These are phyloP conservation scores for Tetramorium parvispinum DNA, from an alignment of 1,140 invertebrate genomes.

Conservation along the genomic window DNA sequence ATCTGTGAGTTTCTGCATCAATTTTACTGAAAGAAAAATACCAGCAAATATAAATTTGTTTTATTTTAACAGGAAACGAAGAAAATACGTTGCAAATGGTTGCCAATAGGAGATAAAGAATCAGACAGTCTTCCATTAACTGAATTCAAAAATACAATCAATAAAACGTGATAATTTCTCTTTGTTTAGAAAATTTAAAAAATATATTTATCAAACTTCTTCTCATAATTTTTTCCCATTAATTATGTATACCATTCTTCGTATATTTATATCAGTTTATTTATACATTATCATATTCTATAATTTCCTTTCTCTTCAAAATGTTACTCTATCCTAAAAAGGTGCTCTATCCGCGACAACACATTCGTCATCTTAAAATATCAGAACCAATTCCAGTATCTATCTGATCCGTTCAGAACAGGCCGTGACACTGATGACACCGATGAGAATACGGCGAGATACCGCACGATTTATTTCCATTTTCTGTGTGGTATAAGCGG, in stretches of 20 bases:
- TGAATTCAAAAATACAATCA: slow-evolving; percentile 10
- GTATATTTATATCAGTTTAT: neutral
- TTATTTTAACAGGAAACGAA: slow-evolving; percentile 46
- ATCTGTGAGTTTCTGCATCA: slow-evolving; percentile 60
- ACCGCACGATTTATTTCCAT: slow-evolving; percentile 69
- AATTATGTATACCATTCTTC: neutral
- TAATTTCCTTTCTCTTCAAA: neutral
- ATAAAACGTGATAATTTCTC: neutral
- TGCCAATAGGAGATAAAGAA: slow-evolving; percentile 55
- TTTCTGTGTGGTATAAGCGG: slow-evolving; percentile 47
- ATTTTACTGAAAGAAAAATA: neutral
- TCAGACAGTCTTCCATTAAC: slow-evolving; percentile 71
- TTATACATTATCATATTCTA: neutral
- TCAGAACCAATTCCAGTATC: slow-evolving; percentile 18
- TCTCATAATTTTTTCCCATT: neutral
- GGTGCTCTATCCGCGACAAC: neutral
- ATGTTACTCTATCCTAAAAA: no score
- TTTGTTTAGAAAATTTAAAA: neutral
- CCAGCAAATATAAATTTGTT: slow-evolving; percentile 16
- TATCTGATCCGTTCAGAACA: neutral
- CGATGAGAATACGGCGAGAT: slow-evolving; percentile 49
- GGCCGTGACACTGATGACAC: slow-evolving; percentile 51
- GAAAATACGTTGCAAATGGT: slow-evolving; percentile 67
- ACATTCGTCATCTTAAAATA: neutral
- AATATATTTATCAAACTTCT: neutral